Base-by-base conservation (phyloP, 2,113 vertebrate genomes). In the Corvus moneduloides region DNA sequence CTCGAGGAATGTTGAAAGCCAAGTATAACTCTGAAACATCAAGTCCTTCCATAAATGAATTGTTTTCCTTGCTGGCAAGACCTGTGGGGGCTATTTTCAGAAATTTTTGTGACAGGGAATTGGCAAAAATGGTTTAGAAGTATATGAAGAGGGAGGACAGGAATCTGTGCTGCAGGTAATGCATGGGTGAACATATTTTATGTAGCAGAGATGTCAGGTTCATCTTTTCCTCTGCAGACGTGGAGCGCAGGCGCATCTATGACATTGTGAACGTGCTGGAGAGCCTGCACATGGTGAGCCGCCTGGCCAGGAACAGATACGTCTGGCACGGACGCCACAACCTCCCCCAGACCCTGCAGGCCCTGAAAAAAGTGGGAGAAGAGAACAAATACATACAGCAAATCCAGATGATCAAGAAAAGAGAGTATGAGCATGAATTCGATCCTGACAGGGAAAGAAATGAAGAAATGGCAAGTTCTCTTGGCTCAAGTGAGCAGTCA, bases 261-360 rank as follows among this genome's bases (percentile, higher is more conserved):
- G 99, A 99, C 78, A 99, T 99, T 24, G 99, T 99, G 98, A 99
- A 99, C 0, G 99, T 99, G 30, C 97, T 99, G 7, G 99, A 99
- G 98, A 99, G 99, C 82, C 98, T 99, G 18, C 99, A 99, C 93
- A 99, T 99, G 99, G 99, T 99, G 93, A 99, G 99, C 97, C 98
- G 99, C 51, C 98, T 99, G 0, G 99, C 99, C 59, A 99, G 99
- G 96, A 99, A 99, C 98, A 98, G 98, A 93, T 99, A 99, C 41
- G 93, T 97, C 0, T 99, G 99, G 99, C 99, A 99, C 0, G 99
- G 99, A 10, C 97, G 98, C 4, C 98, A 98, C 37, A 98, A 99
- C 35, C 98, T 99, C 87, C 90, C 95, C 22, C 98, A 98, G 97
- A 99, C 99, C 3, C 98, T 99, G n/a, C 98, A 98, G 77, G 97